Percentiles rank a stretch among this genome's conserved stretches.
Evolutionary conservation across 2,888 invertebrate genomes (phyloP).

Genomic region (Sepioteuthis lessoniana): DNA sequence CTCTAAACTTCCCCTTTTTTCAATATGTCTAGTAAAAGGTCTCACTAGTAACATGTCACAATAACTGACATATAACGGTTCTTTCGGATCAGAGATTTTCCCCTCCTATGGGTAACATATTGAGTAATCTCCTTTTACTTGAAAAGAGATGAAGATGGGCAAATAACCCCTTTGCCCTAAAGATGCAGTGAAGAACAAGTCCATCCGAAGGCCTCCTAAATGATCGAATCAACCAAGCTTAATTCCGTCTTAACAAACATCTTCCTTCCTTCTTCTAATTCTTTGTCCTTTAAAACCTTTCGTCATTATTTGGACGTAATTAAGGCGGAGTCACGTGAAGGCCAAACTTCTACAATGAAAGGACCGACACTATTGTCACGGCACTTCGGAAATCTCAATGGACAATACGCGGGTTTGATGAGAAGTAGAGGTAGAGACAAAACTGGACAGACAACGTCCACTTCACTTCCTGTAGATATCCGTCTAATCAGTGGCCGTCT

Average conservation of each 20-base stretch:
- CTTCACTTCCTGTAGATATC: background rate
- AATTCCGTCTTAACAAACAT: background rate
- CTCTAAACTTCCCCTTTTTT: background rate
- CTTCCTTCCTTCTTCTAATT: background rate
- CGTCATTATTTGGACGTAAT: background rate
- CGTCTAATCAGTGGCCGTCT: background rate
- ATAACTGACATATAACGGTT: background rate
- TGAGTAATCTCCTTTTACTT: background rate
- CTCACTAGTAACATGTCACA: background rate
- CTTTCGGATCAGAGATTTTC: background rate
- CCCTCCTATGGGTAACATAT: background rate
- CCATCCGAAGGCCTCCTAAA: background rate
- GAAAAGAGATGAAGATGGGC: background rate
- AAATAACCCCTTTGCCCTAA: background rate
- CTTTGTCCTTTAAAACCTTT: background rate
- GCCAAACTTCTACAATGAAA: background rate
- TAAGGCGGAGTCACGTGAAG: background rate
- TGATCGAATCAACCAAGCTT: background rate
- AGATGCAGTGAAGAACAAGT: background rate
- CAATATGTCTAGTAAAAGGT: background rate
- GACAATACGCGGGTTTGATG: background rate
- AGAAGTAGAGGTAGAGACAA: background rate
- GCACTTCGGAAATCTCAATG: background rate
- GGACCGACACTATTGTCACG: background rate
- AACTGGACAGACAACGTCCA: background rate